Percentiles rank a stretch among this genome's conserved stretches.
These are phyloP conservation scores for Crossocerus cetratus DNA, from an alignment of 2,888 invertebrate species.

Conservation along the genomic window DNA sequence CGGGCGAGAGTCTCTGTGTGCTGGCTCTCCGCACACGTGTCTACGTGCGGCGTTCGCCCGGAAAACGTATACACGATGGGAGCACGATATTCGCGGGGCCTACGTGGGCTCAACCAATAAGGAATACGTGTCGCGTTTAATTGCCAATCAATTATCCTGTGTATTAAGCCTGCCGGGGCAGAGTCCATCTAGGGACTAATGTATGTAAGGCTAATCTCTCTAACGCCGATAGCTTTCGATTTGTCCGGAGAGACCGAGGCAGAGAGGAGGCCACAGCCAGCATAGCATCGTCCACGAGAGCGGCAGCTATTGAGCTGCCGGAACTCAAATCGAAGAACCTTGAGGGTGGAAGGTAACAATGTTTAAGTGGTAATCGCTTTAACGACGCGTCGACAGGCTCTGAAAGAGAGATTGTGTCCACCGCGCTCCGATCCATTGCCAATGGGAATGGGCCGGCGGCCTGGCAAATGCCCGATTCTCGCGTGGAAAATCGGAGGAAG, in stretches of 20 bases:
- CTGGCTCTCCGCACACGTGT: no score
- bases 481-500: conserved; percentile 23
- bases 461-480: conserved; percentile 20
- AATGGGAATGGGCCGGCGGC: conserved; percentile 1
- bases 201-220: not conserved
- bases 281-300: not conserved
- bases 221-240: not conserved
- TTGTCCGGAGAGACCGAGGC: not conserved
- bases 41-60: not conserved
- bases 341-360: conserved; percentile 9
- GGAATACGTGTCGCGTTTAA: not conserved
- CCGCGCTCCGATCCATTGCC: conserved; percentile 6
- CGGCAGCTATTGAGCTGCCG: conserved; percentile 8
- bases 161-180: not conserved
- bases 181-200: not conserved
- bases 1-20: not conserved
- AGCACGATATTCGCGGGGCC: not conserved
- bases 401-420: conserved; percentile 1
- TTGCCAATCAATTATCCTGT: conserved; percentile 1
- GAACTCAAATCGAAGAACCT: conserved; percentile 3
- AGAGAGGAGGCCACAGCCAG: not conserved
- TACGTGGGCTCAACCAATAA: not conserved
- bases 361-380: conserved; percentile 6
- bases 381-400: conserved; percentile 13
- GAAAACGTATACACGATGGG: not conserved